Evolutionary conservation across 2,888 invertebrate species (phyloP).

Genomic region (Mythimna albipuncta): DNA sequence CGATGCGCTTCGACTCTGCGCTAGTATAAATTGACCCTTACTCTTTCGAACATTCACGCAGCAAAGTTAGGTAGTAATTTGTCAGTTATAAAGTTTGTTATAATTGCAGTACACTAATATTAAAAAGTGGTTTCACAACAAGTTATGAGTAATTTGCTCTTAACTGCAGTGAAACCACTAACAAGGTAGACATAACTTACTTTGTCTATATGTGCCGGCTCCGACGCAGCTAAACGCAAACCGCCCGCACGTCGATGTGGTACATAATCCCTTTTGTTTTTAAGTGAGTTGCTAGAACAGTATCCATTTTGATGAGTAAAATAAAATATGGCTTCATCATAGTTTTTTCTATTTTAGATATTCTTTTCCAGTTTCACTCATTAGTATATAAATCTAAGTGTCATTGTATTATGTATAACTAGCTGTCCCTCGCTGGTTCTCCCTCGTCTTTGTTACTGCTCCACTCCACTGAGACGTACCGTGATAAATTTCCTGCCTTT

Average conservation of each 20-base stretch:
- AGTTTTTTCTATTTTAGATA: neutral
- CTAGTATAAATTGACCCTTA: no score
- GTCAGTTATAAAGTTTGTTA: constrained; percentile 6
- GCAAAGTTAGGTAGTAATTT: neutral
- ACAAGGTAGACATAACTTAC: constrained; percentile 59
- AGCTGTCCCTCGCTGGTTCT: no score
- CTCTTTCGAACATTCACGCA: no score
- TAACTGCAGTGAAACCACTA: constrained; percentile 59
- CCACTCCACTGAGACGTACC: no score
- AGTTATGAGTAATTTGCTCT: constrained; percentile 53
- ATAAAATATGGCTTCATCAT: neutral
- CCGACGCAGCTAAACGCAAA: constrained; percentile 60
- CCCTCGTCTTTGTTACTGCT: no score
- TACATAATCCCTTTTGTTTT: constrained; percentile 53
- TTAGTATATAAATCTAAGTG: neutral
- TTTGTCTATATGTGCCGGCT: constrained; percentile 67
- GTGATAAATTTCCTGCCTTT: no score
- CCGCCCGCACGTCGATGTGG: constrained; percentile 54
- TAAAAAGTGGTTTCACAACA: constrained; percentile 54
- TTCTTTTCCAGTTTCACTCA: neutral
- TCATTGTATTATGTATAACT: neutral
- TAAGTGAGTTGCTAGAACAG: constrained; percentile 55
- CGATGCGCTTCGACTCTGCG: no score
- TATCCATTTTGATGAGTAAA: constrained; percentile 2
- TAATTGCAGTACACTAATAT: constrained; percentile 36